Conservation (phyloP, 92 coral and sea anemone species). For the Phenganax subtilis region DNA sequence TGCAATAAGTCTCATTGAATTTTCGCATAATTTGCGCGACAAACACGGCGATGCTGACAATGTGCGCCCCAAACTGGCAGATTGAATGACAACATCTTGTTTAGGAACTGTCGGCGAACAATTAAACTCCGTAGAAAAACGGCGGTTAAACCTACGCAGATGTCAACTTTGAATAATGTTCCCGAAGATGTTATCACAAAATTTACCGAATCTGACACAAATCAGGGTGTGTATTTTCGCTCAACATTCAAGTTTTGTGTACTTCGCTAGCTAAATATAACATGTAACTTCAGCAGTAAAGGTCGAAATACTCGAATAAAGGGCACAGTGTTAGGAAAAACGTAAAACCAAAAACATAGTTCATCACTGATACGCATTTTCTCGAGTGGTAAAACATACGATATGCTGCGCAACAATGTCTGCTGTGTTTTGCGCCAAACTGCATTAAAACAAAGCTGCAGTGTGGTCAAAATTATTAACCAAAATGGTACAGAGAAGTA, state of each 20-base stretch:
- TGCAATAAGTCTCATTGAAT: too few relatives aligned
- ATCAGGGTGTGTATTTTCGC: too few relatives aligned
- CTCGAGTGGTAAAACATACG: too few relatives aligned
- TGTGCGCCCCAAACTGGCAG: not conserved
- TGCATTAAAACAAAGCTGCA: too few relatives aligned
- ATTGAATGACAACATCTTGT: not conserved
- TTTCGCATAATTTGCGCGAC: too few relatives aligned
- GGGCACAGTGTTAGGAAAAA: constrained; percentile 2
- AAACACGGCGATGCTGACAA: too few relatives aligned
- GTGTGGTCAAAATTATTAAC: too few relatives aligned
- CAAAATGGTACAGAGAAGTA: too few relatives aligned
- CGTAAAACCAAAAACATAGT: not conserved
- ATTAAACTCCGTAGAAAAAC: constrained; percentile 3
- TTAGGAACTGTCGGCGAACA: not conserved
- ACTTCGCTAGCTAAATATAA: not conserved
- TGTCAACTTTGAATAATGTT: not conserved
- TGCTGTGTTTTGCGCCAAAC: too few relatives aligned
- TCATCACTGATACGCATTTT: not conserved
- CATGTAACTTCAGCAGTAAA: not conserved
- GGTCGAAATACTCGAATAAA: not conserved
- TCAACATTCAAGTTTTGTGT: too few relatives aligned
- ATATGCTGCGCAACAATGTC: too few relatives aligned
- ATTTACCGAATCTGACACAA: not conserved
- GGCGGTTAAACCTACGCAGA: not conserved
- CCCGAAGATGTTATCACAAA: not conserved